Percentiles rank a stretch among this genome's conserved stretches.
These are phyloP conservation scores for Turritopsis rubra DNA, from an alignment of 30 jellyfish, hydroid and myxozoan genomes.

Conservation along the genomic window DNA sequence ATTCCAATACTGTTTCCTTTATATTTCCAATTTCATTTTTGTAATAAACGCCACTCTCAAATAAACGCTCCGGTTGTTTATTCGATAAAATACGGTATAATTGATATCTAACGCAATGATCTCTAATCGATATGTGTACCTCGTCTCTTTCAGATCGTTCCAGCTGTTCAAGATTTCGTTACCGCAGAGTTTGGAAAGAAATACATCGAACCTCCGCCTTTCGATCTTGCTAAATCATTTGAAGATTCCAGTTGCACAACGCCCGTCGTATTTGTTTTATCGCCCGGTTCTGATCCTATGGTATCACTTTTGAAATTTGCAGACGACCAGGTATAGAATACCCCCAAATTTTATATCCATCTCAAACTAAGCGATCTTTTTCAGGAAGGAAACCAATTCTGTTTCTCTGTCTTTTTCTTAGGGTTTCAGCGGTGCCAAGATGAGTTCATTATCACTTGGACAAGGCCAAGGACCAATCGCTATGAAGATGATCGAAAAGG, in stretches of 20 bases:
- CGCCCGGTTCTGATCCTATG: slow-evolving; percentile 98
- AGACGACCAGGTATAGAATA: slow-evolving; percentile 73
- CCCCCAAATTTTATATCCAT: not conserved
- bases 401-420: not conserved
- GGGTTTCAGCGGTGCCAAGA: slow-evolving; percentile 96
- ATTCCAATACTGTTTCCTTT: too few species aligned
- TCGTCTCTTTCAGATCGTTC: slow-evolving; percentile 67
- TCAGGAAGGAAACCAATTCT: not conserved
- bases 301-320: slow-evolving; percentile 90
- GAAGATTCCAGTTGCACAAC: slow-evolving; percentile 91
- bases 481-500: slow-evolving; percentile 90
- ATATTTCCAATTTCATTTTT: too few species aligned
- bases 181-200: slow-evolving; percentile 73
- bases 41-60: too few species aligned
- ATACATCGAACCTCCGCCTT: slow-evolving; percentile 96
- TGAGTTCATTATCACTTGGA: slow-evolving; percentile 90
- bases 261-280: slow-evolving; percentile 79
- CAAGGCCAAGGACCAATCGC: slow-evolving; percentile 99
- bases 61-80: too few species aligned
- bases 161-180: slow-evolving; percentile 93
- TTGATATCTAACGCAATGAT: too few species aligned
- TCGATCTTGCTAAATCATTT: slow-evolving; percentile 89
- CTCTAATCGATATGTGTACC: too few species aligned
- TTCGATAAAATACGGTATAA: too few species aligned
- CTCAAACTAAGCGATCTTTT: too few species aligned